Percentiles rank a stretch among this genome's conserved stretches.
Conservation (phyloP, 2,797 vertebrate species). For the Meda fulgida region DNA sequence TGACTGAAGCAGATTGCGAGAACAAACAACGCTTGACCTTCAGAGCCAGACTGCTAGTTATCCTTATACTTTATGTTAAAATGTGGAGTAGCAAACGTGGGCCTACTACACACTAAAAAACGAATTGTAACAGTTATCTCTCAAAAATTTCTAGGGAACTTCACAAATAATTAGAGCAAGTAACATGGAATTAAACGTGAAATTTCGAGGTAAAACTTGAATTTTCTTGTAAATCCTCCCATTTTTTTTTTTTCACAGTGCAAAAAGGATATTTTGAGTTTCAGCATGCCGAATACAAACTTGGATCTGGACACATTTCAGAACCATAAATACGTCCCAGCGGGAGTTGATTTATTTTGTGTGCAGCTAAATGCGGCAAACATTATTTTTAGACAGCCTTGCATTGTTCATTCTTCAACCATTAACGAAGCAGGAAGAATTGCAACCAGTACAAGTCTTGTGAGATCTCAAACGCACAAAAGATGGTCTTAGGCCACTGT, state of each 20-base stretch:
- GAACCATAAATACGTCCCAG: slow-evolving; percentile 8
- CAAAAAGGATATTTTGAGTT: not conserved
- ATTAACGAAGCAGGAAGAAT: slow-evolving; percentile 25
- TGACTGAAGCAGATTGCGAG: slow-evolving; percentile 78
- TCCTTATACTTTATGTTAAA: slow-evolving; percentile 3
- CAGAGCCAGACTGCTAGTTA: slow-evolving; percentile 31
- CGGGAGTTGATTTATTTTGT: slow-evolving; percentile 9
- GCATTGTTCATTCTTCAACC: slow-evolving; percentile 22
- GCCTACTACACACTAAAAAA: not conserved
- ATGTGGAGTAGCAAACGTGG: not conserved
- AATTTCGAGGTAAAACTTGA: not conserved
- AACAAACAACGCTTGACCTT: slow-evolving; percentile 78
- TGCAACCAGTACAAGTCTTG: not conserved
- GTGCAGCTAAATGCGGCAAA: slow-evolving; percentile 8
- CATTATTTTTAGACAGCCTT: slow-evolving; percentile 27
- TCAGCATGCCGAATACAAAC: not conserved
- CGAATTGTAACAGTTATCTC: not conserved
- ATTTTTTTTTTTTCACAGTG: not conserved
- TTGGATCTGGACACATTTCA: slow-evolving; percentile 18
- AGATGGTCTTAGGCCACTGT: not conserved
- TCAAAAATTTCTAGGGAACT: not conserved
- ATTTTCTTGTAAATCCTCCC: not conserved
- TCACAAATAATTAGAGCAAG: not conserved
- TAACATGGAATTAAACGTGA: not conserved
- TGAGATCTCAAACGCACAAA: slow-evolving; percentile 15